These are phyloP conservation scores for Pseudomyrmex concolor DNA, from an alignment of 1,140 invertebrate genomes.

Conservation along the genomic window DNA sequence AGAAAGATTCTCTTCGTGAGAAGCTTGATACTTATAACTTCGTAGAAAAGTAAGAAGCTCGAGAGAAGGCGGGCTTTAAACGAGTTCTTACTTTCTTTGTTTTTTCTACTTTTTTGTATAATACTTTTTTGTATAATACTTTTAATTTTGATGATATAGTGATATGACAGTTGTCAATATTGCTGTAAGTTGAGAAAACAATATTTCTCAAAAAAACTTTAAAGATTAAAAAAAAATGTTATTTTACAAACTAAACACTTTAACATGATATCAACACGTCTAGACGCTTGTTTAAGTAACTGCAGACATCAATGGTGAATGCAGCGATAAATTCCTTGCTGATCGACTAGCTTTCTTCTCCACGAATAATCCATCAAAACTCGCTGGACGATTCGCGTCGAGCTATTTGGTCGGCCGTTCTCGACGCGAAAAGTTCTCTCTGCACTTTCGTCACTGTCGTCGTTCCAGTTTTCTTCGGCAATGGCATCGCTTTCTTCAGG, in stretches of 20 bases:
- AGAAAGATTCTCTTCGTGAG: not conserved
- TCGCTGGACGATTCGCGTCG: constrained; percentile 57
- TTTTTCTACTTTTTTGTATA: too few species aligned
- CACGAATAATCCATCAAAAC: constrained; percentile 71
- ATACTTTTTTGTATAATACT: too few species aligned
- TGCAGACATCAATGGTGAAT: constrained; percentile 36
- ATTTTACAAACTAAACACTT: not conserved
- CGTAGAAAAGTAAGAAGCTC: not conserved
- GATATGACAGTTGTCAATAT: too few species aligned
- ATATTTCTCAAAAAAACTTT: not conserved
- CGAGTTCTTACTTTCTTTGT: too few species aligned
- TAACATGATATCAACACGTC: constrained; percentile 22
- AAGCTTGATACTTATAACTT: not conserved
- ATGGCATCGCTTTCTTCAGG: constrained; percentile 29
- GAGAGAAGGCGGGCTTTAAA: too few species aligned
- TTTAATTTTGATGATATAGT: too few species aligned
- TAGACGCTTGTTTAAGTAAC: constrained; percentile 32
- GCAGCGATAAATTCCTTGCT: constrained; percentile 66
- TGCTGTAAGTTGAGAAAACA: not conserved
- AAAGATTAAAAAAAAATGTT: not conserved
- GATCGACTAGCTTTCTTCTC: constrained; percentile 60
- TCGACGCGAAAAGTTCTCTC: constrained; percentile 55
- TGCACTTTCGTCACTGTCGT: constrained; percentile 47
- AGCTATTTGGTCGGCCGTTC: constrained; percentile 43
- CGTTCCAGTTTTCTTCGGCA: constrained; percentile 42